Evolutionary conservation across 2,888 invertebrate species (phyloP), one percentile per base, ranked within the genome.

Genomic region (Drosophila pegasa): DNA sequence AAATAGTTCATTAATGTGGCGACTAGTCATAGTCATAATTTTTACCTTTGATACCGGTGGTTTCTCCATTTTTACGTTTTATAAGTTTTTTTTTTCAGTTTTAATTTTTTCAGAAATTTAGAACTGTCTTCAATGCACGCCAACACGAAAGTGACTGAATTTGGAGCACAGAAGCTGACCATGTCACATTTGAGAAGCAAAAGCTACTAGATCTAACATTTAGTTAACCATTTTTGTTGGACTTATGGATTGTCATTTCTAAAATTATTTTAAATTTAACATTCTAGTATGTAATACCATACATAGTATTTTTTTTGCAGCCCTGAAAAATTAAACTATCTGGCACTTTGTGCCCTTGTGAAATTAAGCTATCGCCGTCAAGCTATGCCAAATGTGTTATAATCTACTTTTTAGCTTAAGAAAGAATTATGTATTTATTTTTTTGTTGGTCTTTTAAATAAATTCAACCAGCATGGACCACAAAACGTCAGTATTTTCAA

Each of bases 21-120:
- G 69, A 2, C 75, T 68, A 0, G 91, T 91, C 2, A 89, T 57
- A 12, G 75, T 65, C 55, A 89, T 71, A 66, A 92, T 90, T 3
- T 37, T 12, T 8, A 48, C 33, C 50, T 75, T 86, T 63, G 47
- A 66, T 57, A 40, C 74, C 71, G 35, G 75, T 64, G 40, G 18
- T 4, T 59, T 20, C 9, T 20, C 47, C 71, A 71, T 71, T n/a
- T 10, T 51, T 3, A 3, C 40, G n/a, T 14, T 1, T 41, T 6
- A 22, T n/a, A 10, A 37, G 27, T 31, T 14, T 12, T 47, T n/a
- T n/a, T 41, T 6, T 35, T n/a, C 6, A 37, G 27, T 31, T 14
- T 12, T 47, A 14, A 16, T 12, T 50, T n/a, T 50, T n/a, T 7
- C 6, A 9, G 5, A n/a, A 22, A 35, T 50, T 22, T 12, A 22